Evolutionary conservation across 1,140 invertebrate genomes (phyloP).

Genomic region (Belonocnema kinseyi): DNA sequence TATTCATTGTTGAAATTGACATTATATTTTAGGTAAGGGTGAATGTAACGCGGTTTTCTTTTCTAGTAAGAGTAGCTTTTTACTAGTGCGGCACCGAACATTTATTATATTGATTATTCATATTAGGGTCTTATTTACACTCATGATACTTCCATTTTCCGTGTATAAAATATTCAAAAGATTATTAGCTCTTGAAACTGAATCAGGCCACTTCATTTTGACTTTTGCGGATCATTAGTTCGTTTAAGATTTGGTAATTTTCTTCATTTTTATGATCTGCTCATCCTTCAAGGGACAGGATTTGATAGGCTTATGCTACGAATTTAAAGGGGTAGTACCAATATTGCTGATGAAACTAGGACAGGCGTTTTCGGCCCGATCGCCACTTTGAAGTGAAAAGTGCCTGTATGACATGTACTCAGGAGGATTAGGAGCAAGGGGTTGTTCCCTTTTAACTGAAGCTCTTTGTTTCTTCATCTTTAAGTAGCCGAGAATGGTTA

Average conservation of each 20-base stretch:
- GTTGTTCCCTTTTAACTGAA: constrained; percentile 78
- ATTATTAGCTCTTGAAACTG: neutral
- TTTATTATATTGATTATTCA: no score
- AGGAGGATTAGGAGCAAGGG: constrained; percentile 76
- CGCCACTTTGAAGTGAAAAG: constrained; percentile 74
- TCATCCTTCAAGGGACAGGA: constrained; percentile 54
- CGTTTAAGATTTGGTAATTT: constrained; percentile 40
- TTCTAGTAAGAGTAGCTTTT: no score
- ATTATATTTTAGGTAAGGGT: no score
- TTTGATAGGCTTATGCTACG: constrained; percentile 68
- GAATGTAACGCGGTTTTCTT: no score
- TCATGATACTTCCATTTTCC: neutral
- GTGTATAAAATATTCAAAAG: neutral
- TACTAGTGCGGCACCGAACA: no score
- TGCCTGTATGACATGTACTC: constrained; percentile 86
- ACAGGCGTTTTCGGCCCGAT: constrained; percentile 66
- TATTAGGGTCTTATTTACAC: no score
- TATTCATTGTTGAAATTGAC: no score
- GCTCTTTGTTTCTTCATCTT: constrained; percentile 87
- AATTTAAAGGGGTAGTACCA: constrained; percentile 66
- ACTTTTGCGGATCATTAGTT: neutral
- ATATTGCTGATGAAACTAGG: constrained; percentile 74
- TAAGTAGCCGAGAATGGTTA: constrained; percentile 84
- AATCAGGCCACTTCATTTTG: neutral
- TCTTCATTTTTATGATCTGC: constrained; percentile 66